Percentiles rank a stretch among this genome's conserved stretches.
Evolutionary conservation across 2,797 vertebrate species (phyloP).

Genomic region (Pachyuromys duprasi): DNA sequence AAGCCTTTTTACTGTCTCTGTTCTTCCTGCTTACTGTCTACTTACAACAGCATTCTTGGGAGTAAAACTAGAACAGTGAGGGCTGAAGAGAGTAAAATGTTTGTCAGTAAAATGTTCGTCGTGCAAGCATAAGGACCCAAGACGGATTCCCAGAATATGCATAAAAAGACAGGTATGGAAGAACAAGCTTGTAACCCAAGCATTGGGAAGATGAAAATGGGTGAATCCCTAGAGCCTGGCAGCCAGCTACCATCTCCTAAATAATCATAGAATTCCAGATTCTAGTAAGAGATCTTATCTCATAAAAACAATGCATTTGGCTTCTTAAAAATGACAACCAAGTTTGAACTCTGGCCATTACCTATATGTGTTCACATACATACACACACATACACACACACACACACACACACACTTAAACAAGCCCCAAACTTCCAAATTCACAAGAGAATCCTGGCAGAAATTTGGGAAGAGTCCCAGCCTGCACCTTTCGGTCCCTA

Average conservation of each 20-base stretch:
- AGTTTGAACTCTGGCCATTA: not conserved
- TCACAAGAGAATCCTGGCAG: not conserved
- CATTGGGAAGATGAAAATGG: not conserved
- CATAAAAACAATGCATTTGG: not conserved
- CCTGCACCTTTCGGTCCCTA: not conserved
- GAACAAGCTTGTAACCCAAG: not conserved
- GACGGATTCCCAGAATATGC: not conserved
- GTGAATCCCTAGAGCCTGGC: not conserved
- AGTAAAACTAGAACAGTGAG: not conserved
- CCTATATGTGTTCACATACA: too few relatives aligned
- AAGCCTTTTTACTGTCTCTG: too few relatives aligned
- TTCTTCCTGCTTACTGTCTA: not conserved
- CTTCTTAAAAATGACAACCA: not conserved
- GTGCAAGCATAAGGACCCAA: not conserved
- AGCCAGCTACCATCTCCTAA: not conserved
- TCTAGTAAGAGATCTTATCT: not conserved
- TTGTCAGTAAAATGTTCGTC: not conserved
- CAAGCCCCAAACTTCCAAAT: not conserved
- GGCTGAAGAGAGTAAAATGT: not conserved
- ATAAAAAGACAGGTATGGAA: not conserved
- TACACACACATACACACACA: not conserved
- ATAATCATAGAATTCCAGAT: not conserved
- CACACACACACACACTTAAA: not conserved
- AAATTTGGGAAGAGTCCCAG: not conserved
- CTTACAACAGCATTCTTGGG: rapidly evolving